phyloP scores from a whole-genome alignment of 2,113 vertebrate species.

The Pangasianodon hypophthalmus region DNA sequence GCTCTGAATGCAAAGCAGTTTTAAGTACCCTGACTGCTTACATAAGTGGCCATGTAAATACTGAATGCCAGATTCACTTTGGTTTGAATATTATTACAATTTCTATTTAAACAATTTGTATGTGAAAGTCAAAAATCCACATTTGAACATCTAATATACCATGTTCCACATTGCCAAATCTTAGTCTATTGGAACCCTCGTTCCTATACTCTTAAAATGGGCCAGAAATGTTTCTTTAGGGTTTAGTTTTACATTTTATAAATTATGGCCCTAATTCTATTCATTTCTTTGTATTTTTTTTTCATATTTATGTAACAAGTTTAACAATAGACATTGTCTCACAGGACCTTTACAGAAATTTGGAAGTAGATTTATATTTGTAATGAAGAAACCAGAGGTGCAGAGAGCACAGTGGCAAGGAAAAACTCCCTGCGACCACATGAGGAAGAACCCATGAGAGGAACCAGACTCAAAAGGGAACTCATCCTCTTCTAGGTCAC shows the following conservation, averaged over 20 bases:
- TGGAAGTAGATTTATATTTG: no score
- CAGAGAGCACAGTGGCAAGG: no score
- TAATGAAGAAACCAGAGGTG: no score
- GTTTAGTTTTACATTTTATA: not conserved
- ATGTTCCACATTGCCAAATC: not conserved
- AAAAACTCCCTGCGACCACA: no score
- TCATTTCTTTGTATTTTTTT: no score
- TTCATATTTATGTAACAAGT: no score
- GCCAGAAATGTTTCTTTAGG: not conserved
- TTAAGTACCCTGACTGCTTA: constrained; percentile 18
- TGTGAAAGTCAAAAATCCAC: not conserved
- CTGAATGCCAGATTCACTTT: not conserved
- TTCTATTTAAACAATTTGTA: not conserved
- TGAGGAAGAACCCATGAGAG: no score
- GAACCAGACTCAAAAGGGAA: no score
- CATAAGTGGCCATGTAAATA: not conserved
- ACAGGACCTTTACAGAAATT: no score
- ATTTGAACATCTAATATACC: not conserved
- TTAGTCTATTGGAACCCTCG: not conserved
- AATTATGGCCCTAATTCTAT: no score
- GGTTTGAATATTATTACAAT: not conserved
- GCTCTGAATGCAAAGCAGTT: constrained; percentile 25
- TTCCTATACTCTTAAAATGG: not conserved
- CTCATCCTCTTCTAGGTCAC: no score
- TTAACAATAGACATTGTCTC: no score